Base-by-base conservation (phyloP, 2,888 invertebrate species). In the Opisthograptis luteolata region DNA sequence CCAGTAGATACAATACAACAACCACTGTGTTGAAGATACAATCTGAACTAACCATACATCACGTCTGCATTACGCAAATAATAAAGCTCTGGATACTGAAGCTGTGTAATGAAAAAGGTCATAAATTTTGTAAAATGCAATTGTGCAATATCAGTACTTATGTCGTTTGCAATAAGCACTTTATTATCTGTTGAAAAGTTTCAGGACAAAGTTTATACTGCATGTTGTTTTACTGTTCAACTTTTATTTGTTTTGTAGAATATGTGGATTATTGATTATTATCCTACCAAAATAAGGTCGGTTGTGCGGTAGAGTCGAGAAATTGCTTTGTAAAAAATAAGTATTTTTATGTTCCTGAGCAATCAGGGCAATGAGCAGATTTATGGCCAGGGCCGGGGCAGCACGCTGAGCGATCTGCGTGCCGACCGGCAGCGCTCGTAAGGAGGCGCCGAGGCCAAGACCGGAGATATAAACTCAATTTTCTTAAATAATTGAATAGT, bases 1-100 rank as follows among this genome's bases (percentile, higher is more conserved):
- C n/a, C 1, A 2, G 1, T 10, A 25, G 1, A 2, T 2, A 14
- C 5, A 2, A 3, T 3, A 7, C 0, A 8, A 14, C 3, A 0
- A 14, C 14, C 14, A 15, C 15, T 14, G 12, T 9, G 15, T 36
- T 36, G 6, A 15, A 40, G 59, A 57, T 60, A 50, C 50, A 55
- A 60, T 58, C 48, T 43, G 30, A 24, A 47, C 35, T 22, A 37
- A 19, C 36, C 45, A 48, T 58, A 44, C 51, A 54, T 56, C 58
- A 60, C 28, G 48, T 22, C 20, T 44, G 49, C 46, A 47, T 54
- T 40, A 46, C 48, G 45, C 53, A 51, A 51, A 60, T 55, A 58
- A 54, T 53, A 41, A n/a, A 42, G 24, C 25, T 37, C 36, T 46
- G 46, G 44, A 47, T 48, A 48, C 39, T 36, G 54, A 41, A 46